Evolutionary conservation across 2,888 invertebrate species (phyloP), one percentile per base, ranked within the genome.

Genomic region (Ctena decussata): DNA sequence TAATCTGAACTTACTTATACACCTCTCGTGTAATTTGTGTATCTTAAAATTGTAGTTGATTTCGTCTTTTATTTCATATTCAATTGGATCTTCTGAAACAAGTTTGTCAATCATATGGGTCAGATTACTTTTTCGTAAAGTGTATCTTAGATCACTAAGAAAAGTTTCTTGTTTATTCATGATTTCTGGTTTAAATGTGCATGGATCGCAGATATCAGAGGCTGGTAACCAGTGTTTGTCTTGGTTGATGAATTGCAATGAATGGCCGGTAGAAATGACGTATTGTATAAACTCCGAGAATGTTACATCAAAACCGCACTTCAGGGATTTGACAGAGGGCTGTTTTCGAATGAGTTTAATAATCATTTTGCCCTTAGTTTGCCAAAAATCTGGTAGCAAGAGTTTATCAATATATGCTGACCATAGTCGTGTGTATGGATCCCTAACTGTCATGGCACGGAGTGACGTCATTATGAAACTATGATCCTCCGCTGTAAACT

Each of bases 331-430:
- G 0, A 12, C 15, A 0, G 80, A 65, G 2, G 85, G 46, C 18
- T 85, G 70, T 37, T 18, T 24, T 3, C 88, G 79, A 3, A 57
- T 53, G 6, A 35, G 24, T 37, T 69, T 75, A 12, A 89, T 65
- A 15, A 91, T 87, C 3, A 60, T 60, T 39, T 32, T 78, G 1
- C 90, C 90, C 69, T 88, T 86, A 6, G 85, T 71, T 8, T 49
- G 32, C 93, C 92, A 93, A 74, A 92, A 93, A 60, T 91, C 90
- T 15, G 92, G 92, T 15, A 93, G 85, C 27, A 90, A 80, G 0
- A 92, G 75, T 75, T 93, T 93, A 77, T 93, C 92, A 49, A 93
- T 83, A 71, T 91, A 93, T 0, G 90, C 91, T 18, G 92, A 92
- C 86, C 91, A 91, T 21, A 93, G 81, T 18, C 92, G 82, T 11